Conservation (phyloP, 2,797 vertebrate genomes). For the Coracias cyanogaster region DNA sequence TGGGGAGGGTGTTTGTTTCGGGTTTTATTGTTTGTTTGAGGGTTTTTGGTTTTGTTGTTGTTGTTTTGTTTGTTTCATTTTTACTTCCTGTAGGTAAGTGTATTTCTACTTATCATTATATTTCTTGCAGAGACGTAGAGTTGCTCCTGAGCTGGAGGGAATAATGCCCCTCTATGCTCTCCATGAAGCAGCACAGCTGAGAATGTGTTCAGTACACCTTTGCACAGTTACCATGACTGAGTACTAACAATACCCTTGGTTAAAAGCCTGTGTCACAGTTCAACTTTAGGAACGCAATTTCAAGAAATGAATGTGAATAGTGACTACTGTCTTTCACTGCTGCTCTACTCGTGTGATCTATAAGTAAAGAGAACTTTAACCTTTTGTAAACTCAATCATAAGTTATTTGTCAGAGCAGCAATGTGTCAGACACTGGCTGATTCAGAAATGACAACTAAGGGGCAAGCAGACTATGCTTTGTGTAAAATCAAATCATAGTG, state of each 20-base stretch:
- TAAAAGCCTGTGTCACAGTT: not conserved
- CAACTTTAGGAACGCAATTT: not conserved
- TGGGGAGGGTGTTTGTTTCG: not conserved
- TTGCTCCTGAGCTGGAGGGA: not conserved
- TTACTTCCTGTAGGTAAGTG: not conserved
- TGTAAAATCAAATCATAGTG: slow-evolving; percentile 34
- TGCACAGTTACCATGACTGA: not conserved
- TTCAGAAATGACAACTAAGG: slow-evolving; percentile 52
- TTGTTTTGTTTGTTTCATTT: not conserved
- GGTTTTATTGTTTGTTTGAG: not conserved
- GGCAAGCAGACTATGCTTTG: slow-evolving; percentile 12
- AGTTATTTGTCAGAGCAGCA: slow-evolving; percentile 49
- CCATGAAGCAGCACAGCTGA: accelerated
- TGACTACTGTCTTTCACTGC: not conserved
- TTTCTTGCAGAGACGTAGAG: not conserved
- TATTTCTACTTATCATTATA: not conserved
- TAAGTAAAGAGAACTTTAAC: slow-evolving; percentile 56
- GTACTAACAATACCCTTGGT: not conserved
- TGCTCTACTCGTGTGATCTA: slow-evolving; percentile 26
- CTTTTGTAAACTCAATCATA: slow-evolving; percentile 40
- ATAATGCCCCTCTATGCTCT: not conserved
- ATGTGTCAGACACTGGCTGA: not conserved
- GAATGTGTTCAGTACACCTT: not conserved
- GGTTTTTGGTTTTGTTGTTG: not conserved
- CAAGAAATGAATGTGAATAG: not conserved